These are phyloP conservation scores for Aldrovandia affinis DNA, from an alignment of 2,797 vertebrate genomes.

Conservation along the genomic window DNA sequence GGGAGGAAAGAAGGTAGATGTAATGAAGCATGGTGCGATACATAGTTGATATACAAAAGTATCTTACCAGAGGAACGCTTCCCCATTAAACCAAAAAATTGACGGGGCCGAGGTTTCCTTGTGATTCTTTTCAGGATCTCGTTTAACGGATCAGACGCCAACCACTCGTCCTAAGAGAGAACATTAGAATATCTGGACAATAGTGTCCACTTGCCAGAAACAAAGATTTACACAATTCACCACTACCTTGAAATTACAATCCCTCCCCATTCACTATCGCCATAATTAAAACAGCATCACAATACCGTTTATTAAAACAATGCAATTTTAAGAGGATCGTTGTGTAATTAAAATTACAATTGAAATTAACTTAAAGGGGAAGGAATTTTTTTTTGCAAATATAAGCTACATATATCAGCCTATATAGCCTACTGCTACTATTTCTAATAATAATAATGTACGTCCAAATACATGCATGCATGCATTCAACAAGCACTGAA, in stretches of 20 bases:
- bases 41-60: background rate
- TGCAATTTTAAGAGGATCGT: background rate
- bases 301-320: background rate
- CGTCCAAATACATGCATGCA: too few species aligned
- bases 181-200: background rate
- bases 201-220: background rate
- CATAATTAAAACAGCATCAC: background rate
- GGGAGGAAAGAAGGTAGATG: background rate
- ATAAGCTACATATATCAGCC: too few species aligned
- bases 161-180: slow-evolving; percentile 70
- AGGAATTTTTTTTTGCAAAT: too few species aligned
- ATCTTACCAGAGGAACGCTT: slow-evolving; percentile 79
- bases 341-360: background rate
- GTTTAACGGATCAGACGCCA: slow-evolving; percentile 68
- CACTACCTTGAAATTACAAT: background rate
- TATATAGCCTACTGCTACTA: too few species aligned
- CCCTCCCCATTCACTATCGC: background rate
- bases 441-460: too few species aligned
- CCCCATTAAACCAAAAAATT: slow-evolving; percentile 78
- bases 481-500: too few species aligned
- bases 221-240: background rate
- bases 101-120: slow-evolving; percentile 76
- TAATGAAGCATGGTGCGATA: background rate
- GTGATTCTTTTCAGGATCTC: slow-evolving; percentile 78
- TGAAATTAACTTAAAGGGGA: too few species aligned